Evolutionary conservation across 37 sponge, comb jelly and placozoan genomes (phyloP).

Genomic region (Chondrilla cf. caribensis): DNA sequence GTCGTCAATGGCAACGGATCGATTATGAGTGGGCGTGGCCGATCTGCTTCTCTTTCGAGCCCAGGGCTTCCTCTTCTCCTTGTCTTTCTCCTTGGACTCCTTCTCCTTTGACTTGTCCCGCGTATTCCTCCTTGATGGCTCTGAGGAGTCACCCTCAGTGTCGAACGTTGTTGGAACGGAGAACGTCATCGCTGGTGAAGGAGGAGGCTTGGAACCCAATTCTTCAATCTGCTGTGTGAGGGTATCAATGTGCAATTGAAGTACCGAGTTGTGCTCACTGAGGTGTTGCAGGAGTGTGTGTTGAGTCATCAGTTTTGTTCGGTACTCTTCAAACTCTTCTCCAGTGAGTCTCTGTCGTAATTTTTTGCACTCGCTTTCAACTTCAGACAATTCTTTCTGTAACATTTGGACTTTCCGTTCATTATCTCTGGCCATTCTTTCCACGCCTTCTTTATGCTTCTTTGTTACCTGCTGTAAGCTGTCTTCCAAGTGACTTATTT

Average conservation of each 20-base stretch:
- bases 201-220: neutral
- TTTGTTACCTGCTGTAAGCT: conserved; percentile 4
- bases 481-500: conserved; percentile 42
- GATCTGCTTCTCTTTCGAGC: neutral
- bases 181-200: neutral
- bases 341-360: neutral
- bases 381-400: conserved; percentile 49
- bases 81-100: neutral
- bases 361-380: conserved; percentile 41
- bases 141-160: neutral
- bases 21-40: neutral
- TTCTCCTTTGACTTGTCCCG: neutral
- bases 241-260: conserved; percentile 43
- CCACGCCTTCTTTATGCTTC: conserved; percentile 20
- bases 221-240: neutral
- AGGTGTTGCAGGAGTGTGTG: conserved; percentile 45
- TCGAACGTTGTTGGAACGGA: neutral
- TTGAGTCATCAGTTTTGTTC: conserved; percentile 57
- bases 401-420: conserved; percentile 29
- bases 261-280: conserved; percentile 56
- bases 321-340: conserved; percentile 43
- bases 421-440: conserved; percentile 29
- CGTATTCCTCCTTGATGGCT: neutral
- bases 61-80: neutral
- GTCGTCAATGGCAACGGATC: neutral